These are phyloP conservation scores for Nasonia giraulti DNA, from an alignment of 1,140 invertebrate genomes.

Conservation along the genomic window DNA sequence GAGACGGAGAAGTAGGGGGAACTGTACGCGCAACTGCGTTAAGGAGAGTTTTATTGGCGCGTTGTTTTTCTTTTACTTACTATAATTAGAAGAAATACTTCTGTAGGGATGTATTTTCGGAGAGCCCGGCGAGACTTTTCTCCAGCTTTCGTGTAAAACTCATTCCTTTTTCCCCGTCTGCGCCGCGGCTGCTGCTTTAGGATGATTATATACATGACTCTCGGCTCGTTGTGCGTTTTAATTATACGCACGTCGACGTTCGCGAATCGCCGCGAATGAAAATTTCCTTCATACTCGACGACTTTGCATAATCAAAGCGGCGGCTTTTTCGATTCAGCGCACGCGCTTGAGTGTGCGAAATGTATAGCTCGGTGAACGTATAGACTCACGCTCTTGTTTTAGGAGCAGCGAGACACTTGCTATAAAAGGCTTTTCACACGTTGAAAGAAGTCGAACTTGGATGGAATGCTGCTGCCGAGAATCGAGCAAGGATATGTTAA, in stretches of 20 bases:
- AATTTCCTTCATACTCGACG: no score
- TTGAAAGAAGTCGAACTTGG: conserved; percentile 12
- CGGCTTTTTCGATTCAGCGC: no score
- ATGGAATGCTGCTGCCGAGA: conserved; percentile 23
- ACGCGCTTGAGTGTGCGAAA: no score
- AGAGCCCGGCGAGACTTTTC: conserved; percentile 26
- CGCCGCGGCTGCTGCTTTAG: no score
- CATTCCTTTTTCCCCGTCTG: conserved; percentile 5
- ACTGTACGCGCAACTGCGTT: conserved; percentile 1
- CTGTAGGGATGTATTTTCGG: conserved; percentile 45
- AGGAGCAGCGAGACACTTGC: conserved; percentile 3
- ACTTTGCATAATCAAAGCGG: no score
- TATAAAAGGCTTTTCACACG: conserved; percentile 35
- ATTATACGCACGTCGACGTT: no score
- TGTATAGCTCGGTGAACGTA: background rate
- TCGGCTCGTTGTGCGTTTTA: no score
- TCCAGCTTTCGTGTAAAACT: conserved; percentile 24
- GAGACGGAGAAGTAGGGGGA: background rate
- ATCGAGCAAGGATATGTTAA: conserved; percentile 35
- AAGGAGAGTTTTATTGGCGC: conserved; percentile 48
- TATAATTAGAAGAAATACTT: conserved; percentile 52
- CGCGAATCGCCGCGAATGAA: no score
- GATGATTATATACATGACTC: no score
- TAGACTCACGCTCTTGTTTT: background rate
- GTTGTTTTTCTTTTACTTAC: conserved; percentile 41